These are phyloP conservation scores for Solenopsis invicta DNA, from an alignment of 1,140 invertebrate genomes.

Conservation along the genomic window DNA sequence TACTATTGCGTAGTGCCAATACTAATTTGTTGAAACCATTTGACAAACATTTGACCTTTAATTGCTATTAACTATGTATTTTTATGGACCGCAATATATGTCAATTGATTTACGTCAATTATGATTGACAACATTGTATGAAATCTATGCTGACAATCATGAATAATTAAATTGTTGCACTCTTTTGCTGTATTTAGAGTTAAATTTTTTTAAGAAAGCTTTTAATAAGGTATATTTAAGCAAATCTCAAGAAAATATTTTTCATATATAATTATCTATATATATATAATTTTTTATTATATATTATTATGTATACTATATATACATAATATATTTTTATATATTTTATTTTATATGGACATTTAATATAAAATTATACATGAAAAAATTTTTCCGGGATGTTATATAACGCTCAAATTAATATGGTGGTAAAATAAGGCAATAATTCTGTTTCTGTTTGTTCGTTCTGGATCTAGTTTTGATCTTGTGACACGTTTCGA, in stretches of 20 bases:
- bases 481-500: too few relatives aligned
- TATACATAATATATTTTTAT: too few relatives aligned
- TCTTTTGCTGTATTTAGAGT: not conserved
- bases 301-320: too few relatives aligned
- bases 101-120: constrained; percentile 22
- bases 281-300: too few relatives aligned
- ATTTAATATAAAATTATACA: too few relatives aligned
- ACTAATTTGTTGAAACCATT: constrained; percentile 27
- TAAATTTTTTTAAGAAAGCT: not conserved
- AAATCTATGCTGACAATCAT: constrained; percentile 13
- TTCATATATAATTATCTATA: too few relatives aligned
- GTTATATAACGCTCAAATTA: not conserved
- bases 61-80: not conserved
- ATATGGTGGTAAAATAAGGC: not conserved
- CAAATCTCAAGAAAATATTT: too few relatives aligned
- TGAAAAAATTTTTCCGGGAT: too few relatives aligned
- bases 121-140: not conserved
- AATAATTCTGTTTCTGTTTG: too few relatives aligned
- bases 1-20: constrained; percentile 31
- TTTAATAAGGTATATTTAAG: constrained; percentile 1
- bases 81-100: constrained; percentile 4
- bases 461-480: too few relatives aligned
- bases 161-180: not conserved
- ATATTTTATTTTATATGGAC: too few relatives aligned
- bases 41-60: constrained; percentile 6